Conservation (phyloP, 2,888 invertebrate genomes). For the Heliconius aoede region DNA sequence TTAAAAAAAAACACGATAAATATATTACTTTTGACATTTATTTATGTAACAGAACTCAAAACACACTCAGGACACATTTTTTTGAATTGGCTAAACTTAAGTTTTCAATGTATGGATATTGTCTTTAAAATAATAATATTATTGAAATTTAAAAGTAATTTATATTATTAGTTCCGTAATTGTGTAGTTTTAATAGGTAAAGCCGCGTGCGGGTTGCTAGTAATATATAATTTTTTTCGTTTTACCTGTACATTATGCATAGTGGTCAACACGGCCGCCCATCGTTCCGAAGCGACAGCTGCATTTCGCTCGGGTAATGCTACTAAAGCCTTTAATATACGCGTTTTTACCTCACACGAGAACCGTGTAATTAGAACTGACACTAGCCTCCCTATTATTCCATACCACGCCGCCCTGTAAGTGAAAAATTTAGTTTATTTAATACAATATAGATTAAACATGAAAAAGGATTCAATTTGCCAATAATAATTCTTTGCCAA, state of each 20-base stretch:
- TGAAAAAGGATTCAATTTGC: too few species aligned
- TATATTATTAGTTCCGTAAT: too few species aligned
- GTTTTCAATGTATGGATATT: too few species aligned
- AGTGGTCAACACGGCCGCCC: conserved; percentile 88
- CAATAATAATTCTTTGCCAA: too few species aligned
- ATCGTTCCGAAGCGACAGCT: conserved; percentile 81
- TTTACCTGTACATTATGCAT: conserved; percentile 60
- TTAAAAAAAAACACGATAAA: too few species aligned
- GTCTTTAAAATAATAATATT: too few species aligned
- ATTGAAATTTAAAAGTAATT: too few species aligned
- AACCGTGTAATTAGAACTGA: conserved; percentile 71
- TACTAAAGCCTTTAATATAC: conserved; percentile 41
- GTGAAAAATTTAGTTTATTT: background rate
- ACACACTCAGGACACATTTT: too few species aligned
- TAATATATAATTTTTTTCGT: background rate
- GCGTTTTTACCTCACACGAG: conserved; percentile 35
- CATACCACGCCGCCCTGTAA: conserved; percentile 87
- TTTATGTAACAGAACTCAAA: too few species aligned
- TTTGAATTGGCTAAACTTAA: too few species aligned
- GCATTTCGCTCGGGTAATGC: conserved; percentile 41
- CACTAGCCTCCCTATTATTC: conserved; percentile 82
- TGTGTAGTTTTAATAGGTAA: too few species aligned
- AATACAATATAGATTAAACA: background rate
- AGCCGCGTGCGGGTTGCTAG: background rate
- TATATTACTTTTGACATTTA: too few species aligned